Evolutionary conservation across 2,113 vertebrate genomes (phyloP).

Genomic region (Rousettus leschenaultii): DNA sequence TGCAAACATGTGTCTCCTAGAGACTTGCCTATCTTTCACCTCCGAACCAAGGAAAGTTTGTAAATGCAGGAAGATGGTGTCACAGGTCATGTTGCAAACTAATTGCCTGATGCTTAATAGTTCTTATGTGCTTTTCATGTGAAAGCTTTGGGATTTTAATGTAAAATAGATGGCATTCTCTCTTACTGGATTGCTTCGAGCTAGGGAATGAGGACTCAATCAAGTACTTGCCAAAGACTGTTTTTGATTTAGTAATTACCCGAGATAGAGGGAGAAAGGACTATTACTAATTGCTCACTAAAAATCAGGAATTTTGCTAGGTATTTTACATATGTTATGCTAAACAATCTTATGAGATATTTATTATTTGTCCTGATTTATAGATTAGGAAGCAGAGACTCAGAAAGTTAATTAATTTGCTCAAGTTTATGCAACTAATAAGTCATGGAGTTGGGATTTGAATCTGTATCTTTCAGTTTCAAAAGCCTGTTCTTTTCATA

Average conservation of each 20-base stretch:
- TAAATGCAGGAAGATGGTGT: background rate
- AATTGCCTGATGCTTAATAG: background rate
- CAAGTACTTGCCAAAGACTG: background rate
- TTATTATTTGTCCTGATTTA: background rate
- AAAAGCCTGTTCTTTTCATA: slow-evolving; percentile 3
- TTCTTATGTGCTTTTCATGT: background rate
- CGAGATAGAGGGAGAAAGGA: background rate
- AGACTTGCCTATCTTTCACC: background rate
- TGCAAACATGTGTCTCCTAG: background rate
- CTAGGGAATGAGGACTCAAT: background rate
- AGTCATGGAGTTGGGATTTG: background rate
- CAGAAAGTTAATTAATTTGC: background rate
- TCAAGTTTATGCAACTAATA: background rate
- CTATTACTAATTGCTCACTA: background rate
- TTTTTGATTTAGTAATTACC: background rate
- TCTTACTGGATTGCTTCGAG: background rate
- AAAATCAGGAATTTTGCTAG: background rate
- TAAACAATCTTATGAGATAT: background rate
- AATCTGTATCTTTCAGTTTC: background rate
- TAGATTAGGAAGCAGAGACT: background rate
- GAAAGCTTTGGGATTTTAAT: background rate
- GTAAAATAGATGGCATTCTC: background rate
- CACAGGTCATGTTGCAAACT: background rate
- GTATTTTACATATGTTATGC: background rate
- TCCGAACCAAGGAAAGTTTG: background rate